phyloP scores from a whole-genome alignment of 2,113 vertebrate genomes.

The Pampusana beccarii region DNA sequence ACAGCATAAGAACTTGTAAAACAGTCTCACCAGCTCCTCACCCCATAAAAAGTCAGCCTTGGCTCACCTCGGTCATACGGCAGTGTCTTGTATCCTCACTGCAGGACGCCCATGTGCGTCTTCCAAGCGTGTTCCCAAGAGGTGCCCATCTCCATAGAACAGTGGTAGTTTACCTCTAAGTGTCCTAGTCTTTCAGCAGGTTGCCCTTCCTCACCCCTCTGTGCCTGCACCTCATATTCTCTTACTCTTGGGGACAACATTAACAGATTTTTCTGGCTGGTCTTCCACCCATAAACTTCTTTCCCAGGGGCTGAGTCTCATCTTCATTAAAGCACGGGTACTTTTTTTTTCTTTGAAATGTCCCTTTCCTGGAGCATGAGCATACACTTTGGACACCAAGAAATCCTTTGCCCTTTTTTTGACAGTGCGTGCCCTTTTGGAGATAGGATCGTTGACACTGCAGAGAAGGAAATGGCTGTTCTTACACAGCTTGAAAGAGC shows the following conservation, averaged over 20 bases:
- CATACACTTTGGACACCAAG: background rate
- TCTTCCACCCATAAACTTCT: background rate
- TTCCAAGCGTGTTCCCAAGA: background rate
- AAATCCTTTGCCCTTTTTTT: background rate
- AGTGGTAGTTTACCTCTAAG: background rate
- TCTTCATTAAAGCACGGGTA: background rate
- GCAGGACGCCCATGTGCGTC: background rate
- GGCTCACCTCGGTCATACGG: background rate
- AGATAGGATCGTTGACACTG: background rate
- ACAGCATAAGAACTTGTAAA: too few relatives aligned
- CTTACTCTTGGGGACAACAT: too few relatives aligned
- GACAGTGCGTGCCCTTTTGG: background rate
- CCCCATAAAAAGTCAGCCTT: background rate
- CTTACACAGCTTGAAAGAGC: background rate
- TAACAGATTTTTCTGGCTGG: background rate
- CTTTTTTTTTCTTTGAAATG: background rate
- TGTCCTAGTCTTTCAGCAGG: background rate
- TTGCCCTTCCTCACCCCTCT: background rate
- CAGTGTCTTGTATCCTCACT: background rate
- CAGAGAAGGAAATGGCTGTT: background rate
- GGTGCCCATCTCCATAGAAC: too few relatives aligned
- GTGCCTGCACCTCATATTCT: background rate
- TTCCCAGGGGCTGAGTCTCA: background rate
- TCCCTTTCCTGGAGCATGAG: background rate
- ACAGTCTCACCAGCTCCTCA: background rate